Percentiles rank a stretch among this genome's conserved stretches.
Evolutionary conservation across 2,888 invertebrate genomes (phyloP).

Genomic region (Dryomyza anilis): DNA sequence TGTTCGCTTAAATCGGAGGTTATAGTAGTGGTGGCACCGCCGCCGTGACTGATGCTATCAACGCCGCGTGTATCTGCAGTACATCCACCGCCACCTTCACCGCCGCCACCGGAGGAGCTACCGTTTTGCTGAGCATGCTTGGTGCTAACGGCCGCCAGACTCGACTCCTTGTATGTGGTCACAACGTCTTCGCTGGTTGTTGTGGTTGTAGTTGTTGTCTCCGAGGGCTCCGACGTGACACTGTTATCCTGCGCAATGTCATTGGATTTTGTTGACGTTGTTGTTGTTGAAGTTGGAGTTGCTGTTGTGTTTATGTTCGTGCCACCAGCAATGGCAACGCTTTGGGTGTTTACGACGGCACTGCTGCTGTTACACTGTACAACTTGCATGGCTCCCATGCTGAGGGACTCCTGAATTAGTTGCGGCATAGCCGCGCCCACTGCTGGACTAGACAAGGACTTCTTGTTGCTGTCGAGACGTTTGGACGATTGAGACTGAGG

Average conservation of each 20-base stretch:
- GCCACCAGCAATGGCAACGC: not conserved
- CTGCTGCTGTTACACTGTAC: not conserved
- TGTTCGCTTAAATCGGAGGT: conserved; percentile 39
- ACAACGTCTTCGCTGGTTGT: conserved; percentile 61
- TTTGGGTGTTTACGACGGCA: not conserved
- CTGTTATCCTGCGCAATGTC: conserved; percentile 60
- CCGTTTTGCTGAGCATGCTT: conserved; percentile 40
- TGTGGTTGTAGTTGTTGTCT: conserved; percentile 59
- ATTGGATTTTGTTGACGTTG: conserved; percentile 42
- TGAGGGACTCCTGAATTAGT: conserved; percentile 57
- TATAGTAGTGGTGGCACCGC: conserved; percentile 15
- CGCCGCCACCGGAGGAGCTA: conserved; percentile 34
- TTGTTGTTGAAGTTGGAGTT: conserved; percentile 32
- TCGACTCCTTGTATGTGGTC: conserved; percentile 58
- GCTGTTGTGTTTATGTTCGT: conserved; percentile 29
- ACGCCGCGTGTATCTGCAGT: conserved; percentile 6
- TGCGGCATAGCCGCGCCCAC: conserved; percentile 51
- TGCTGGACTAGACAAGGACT: conserved; percentile 61
- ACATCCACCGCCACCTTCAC: too few relatives aligned
- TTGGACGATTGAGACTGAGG: conserved; percentile 44
- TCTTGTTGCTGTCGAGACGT: conserved; percentile 56
- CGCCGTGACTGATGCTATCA: not conserved
- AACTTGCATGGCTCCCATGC: conserved; percentile 54
- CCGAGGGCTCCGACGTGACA: conserved; percentile 59
- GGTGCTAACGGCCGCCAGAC: conserved; percentile 34